These are phyloP conservation scores for Myrmecophaga tridactyla DNA, from an alignment of 2,113 vertebrate species.

Conservation along the genomic window DNA sequence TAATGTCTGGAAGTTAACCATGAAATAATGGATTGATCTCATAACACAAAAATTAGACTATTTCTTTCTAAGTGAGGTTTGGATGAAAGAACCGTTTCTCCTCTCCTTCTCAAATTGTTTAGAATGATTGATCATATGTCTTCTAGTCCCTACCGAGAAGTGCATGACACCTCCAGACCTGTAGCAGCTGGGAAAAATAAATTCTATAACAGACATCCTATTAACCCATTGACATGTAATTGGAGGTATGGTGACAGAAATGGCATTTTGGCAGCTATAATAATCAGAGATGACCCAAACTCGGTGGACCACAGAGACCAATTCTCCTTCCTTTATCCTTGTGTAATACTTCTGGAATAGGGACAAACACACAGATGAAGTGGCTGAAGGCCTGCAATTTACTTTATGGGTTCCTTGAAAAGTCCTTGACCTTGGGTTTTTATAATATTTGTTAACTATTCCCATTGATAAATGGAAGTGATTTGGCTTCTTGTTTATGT, in stretches of 20 bases:
- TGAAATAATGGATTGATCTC: slow-evolving; percentile 37
- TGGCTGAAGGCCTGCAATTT: neutral
- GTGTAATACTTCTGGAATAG: neutral
- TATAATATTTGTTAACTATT: slow-evolving; percentile 50
- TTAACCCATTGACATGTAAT: neutral
- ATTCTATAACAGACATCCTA: neutral
- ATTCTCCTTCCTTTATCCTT: neutral
- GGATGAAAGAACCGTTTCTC: neutral
- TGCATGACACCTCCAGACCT: neutral
- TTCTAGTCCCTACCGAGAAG: slow-evolving; percentile 37
- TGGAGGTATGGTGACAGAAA: neutral
- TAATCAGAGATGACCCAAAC: neutral
- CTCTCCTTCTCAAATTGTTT: slow-evolving; percentile 19
- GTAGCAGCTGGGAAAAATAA: neutral
- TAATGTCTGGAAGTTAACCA: slow-evolving; percentile 21
- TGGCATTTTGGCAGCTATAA: neutral
- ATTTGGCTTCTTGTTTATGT: slow-evolving; percentile 20
- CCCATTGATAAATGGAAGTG: neutral
- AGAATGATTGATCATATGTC: neutral
- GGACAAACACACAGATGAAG: neutral
- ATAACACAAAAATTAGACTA: neutral
- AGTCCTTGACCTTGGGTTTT: neutral
- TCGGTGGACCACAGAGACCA: neutral
- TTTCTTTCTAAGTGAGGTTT: slow-evolving; percentile 26
- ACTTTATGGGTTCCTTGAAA: neutral